A percentile compares a stretch with the other conserved stretches of the same genome.
Conservation (phyloP, 2,888 invertebrate genomes). For the Omphaloscelis lunosa region DNA sequence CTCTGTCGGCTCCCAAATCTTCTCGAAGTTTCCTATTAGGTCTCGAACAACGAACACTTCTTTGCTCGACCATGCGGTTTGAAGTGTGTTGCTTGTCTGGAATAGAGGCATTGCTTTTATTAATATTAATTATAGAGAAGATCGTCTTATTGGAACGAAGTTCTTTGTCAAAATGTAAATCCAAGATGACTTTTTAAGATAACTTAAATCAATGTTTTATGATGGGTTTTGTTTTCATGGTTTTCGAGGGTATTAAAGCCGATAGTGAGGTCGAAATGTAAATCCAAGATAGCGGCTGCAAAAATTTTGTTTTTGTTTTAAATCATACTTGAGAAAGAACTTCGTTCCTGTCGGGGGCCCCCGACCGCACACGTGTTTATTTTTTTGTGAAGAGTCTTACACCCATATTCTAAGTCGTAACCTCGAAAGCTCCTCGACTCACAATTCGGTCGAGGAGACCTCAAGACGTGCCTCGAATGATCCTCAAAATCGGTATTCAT, state of each 20-base stretch:
- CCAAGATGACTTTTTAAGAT: too few relatives aligned
- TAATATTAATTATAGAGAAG: background rate
- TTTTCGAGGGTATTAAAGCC: too few relatives aligned
- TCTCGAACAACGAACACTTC: slow-evolving; percentile 95
- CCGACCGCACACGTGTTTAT: too few relatives aligned
- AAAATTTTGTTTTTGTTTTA: too few relatives aligned
- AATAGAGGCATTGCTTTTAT: slow-evolving; percentile 13
- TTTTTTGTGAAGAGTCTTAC: background rate
- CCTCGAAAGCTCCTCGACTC: background rate
- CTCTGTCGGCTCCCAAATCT: slow-evolving; percentile 95
- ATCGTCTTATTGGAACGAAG: background rate
- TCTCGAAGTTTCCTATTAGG: slow-evolving; percentile 93
- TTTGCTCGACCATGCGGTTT: slow-evolving; percentile 91
- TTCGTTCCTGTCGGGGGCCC: too few relatives aligned
- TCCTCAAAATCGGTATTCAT: background rate
- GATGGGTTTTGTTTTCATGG: too few relatives aligned
- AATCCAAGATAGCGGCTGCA: too few relatives aligned
- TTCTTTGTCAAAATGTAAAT: too few relatives aligned
- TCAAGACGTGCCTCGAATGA: background rate
- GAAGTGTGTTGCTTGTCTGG: slow-evolving; percentile 85
- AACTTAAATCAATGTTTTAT: too few relatives aligned
- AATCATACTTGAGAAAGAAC: too few relatives aligned
- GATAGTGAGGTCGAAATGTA: too few relatives aligned
- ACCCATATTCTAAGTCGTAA: too few relatives aligned
- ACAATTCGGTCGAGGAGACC: background rate